Base-by-base conservation (phyloP, 1,140 invertebrate genomes). In the Carposina sasakii region DNA sequence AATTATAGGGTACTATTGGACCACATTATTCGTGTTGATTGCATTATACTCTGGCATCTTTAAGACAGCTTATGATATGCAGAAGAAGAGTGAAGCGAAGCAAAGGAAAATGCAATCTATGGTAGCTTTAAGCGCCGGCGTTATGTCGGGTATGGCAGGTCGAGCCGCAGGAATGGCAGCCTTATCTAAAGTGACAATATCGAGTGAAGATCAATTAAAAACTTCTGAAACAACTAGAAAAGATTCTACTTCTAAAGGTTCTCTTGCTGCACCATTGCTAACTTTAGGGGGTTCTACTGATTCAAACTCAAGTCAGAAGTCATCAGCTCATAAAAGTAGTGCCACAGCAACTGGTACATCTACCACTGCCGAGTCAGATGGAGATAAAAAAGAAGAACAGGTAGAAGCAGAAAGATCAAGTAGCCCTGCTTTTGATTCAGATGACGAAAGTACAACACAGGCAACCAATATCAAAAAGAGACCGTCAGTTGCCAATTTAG, bases 1-100 rank as follows among this genome's bases (percentile, higher is more conserved):
- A 17, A 99, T 99, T 44, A 97, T 99, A 57, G 95, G 94, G 19
- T 99, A 99, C 74, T 99, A 98, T 78, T 99, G 97, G 96, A 96
- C 94, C 0, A 99, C 98, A 0, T 79, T 98, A 0, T 91, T 97
- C 19, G 94, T 99, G 1, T 87, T 99, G 3, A 96, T 98, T 69
- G 91, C 97, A 43, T 87, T 99, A 0, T 99, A 99, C 76, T 95
- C 92, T 31, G 97, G 97, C 2, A 99, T 99, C 65, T 99, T 99
- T 81, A 96, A 96, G 72, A 99, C 98, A 12, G 98, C 98, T 0
- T 96, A 98, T 66, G 93, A 97, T 59, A 97, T 99, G 93, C 97
- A 99, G 70, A 95, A 97, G 71, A 98, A 99, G 75, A 97, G 96
- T 48, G 96, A 98, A 77, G 94, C 93, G 0, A 97, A 98, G 69